Evolutionary conservation across 2,888 invertebrate genomes (phyloP).

Genomic region (Cerastis leucographa): DNA sequence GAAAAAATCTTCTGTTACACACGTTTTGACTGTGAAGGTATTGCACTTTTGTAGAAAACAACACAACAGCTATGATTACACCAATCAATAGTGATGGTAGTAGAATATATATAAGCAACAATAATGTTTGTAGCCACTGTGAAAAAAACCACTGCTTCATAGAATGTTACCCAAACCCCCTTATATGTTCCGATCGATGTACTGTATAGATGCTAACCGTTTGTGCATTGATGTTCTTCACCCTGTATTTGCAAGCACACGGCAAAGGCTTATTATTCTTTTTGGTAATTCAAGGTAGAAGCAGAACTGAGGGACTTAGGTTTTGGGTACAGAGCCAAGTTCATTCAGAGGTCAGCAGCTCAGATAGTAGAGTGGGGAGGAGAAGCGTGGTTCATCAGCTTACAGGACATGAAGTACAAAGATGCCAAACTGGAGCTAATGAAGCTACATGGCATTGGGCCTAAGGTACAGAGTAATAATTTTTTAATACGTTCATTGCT

Average conservation of each 20-base stretch:
- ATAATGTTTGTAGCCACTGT: too few species aligned
- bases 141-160: too few species aligned
- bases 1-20: too few species aligned
- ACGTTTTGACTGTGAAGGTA: too few species aligned
- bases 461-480: conserved; percentile 92
- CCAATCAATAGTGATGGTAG: too few species aligned
- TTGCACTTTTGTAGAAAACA: too few species aligned
- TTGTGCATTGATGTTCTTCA: background rate
- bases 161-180: too few species aligned
- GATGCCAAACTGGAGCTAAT: conserved; percentile 94
- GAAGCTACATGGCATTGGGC: conserved; percentile 96
- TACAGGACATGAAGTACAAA: conserved; percentile 93
- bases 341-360: conserved; percentile 94
- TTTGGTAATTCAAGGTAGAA: conserved; percentile 91
- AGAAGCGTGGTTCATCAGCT: conserved; percentile 92
- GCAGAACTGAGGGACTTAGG: conserved; percentile 93
- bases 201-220: background rate
- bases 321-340: conserved; percentile 97
- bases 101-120: too few species aligned
- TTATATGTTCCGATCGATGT: background rate
- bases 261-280: background rate
- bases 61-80: too few species aligned
- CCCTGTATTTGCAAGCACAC: background rate
- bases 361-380: conserved; percentile 93
- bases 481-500: too few species aligned